Evolutionary conservation across 2,888 invertebrate species (phyloP), one percentile per base, ranked within the genome.

Genomic region (Heliconius ismenius): DNA sequence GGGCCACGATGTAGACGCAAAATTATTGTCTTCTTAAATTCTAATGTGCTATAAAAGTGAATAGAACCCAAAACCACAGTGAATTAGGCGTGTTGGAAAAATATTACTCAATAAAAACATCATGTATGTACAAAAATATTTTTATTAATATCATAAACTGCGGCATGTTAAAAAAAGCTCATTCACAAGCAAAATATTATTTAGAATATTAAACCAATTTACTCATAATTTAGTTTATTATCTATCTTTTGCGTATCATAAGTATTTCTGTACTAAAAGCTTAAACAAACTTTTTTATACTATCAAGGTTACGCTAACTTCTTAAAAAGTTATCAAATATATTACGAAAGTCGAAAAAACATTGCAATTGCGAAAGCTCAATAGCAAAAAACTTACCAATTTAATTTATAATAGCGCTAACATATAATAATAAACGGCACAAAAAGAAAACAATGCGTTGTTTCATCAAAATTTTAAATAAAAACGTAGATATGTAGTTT

Each of bases 301-400:
- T 11, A 10, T n/a, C n/a, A 64, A 64, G 32, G 64, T 36, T 32
- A 64, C 32, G 10, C 9, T 18, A 64, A 64, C 36, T 36, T 36
- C 36, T 11, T 64, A 21, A 11, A 64, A 64, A 32, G n/a, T 60
- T 13, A 13, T 24, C 24, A 60, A 24, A 60, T 60, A n/a, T n/a
- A 4, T 13, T 60, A 26, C 13, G 2, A 60, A 60, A 60, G 24
- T 60, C 2, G 13, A 26, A 64, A 36, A 36, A 64, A 64, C 21
- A 9, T 54, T 64, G 18, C 63, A 32, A 13, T 32, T 63, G 6
- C 28, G 1, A 64, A 32, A 32, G 63, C 63, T 32, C 63, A 32
- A 64, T 18, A 21, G 15, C 64, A 64, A 64, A 64, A 64, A 32
- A 36, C 64, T 64, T 64, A 64, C 64, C 64, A 32, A 64, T 21